phyloP scores from a whole-genome alignment of 2,888 invertebrate genomes.

The Harmothoe impar region DNA sequence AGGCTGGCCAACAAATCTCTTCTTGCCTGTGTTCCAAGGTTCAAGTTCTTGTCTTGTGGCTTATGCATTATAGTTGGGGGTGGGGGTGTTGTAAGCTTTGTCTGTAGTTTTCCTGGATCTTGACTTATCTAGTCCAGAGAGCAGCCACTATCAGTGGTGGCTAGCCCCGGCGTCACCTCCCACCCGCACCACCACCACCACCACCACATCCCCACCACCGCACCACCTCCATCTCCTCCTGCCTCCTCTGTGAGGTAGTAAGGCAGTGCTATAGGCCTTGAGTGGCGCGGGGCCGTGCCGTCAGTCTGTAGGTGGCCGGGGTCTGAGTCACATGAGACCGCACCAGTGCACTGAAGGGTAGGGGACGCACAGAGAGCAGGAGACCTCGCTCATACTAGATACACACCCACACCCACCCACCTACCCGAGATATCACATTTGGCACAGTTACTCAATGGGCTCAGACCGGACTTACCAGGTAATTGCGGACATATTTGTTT shows the following conservation, averaged over 20 bases:
- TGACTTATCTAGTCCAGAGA: slow-evolving; percentile 36
- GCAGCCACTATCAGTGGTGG: neutral
- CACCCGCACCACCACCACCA: neutral
- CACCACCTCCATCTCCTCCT: slow-evolving; percentile 6
- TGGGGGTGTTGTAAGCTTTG: neutral
- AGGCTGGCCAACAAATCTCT: neutral
- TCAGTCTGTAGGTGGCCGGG: slow-evolving; percentile 53
- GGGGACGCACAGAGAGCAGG: neutral
- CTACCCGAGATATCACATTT: neutral
- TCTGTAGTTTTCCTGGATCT: slow-evolving; percentile 10
- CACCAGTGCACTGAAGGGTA: slow-evolving; percentile 39
- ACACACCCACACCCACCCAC: slow-evolving; percentile 6
- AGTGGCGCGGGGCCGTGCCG: slow-evolving; percentile 49
- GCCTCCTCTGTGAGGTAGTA: slow-evolving; percentile 41
- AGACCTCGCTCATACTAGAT: neutral
- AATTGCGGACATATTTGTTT: neutral
- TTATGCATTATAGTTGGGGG: too few relatives aligned
- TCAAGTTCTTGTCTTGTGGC: neutral
- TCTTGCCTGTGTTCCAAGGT: neutral
- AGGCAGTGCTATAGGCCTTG: slow-evolving; percentile 33
- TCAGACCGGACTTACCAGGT: neutral
- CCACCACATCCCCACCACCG: neutral
- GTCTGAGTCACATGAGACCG: slow-evolving; percentile 57
- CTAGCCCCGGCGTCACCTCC: neutral
- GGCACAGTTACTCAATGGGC: neutral